These are phyloP conservation scores for Halcyon senegalensis DNA, from an alignment of 2,113 vertebrate genomes.

Conservation along the genomic window DNA sequence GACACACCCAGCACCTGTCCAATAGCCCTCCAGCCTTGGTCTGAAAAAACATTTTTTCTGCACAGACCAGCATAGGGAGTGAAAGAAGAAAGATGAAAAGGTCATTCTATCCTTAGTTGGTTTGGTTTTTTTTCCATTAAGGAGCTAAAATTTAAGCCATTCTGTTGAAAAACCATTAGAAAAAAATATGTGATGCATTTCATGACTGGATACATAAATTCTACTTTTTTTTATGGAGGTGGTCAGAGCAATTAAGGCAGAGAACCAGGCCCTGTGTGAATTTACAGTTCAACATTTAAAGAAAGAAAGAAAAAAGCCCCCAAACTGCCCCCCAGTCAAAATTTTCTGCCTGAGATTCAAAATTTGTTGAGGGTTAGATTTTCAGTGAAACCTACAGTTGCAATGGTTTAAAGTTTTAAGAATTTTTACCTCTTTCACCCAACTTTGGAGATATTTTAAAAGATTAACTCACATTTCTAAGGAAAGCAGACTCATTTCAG, in stretches of 20 bases:
- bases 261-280: background rate
- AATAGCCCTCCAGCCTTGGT: background rate
- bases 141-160: background rate
- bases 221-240: background rate
- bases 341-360: background rate
- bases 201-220: rapidly evolving
- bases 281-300: background rate
- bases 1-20: background rate
- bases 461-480: background rate
- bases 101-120: no score
- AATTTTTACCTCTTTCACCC: rapidly evolving
- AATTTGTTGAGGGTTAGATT: background rate
- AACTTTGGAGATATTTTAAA: background rate
- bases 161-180: background rate
- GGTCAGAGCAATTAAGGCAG: background rate
- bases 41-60: background rate
- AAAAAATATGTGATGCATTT: background rate
- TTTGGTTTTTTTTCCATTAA: background rate
- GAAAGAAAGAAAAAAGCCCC: background rate
- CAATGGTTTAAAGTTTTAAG: background rate
- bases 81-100: background rate
- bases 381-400: background rate
- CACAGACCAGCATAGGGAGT: background rate
- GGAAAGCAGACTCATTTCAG: background rate
- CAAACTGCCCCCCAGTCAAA: background rate